Conservation (phyloP, 2,113 vertebrate genomes). For the Pantherophis guttatus region DNA sequence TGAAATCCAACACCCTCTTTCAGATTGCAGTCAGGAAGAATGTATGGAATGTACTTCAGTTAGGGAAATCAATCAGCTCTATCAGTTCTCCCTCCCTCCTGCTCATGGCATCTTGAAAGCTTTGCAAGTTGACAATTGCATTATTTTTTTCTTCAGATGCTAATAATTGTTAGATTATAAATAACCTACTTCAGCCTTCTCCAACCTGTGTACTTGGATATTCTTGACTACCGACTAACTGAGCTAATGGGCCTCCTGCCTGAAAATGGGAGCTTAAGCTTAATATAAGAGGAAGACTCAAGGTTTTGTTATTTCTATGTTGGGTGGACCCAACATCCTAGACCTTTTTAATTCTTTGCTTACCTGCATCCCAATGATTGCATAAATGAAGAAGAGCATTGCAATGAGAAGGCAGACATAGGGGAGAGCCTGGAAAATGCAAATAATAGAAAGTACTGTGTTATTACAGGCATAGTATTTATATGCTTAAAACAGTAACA, state of each 20-base stretch:
- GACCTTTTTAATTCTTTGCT: slow-evolving; percentile 33
- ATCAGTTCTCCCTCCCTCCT: too few species aligned
- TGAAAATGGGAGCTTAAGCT: neutral
- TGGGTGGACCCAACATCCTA: neutral
- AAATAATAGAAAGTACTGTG: slow-evolving; percentile 25
- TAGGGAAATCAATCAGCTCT: too few species aligned
- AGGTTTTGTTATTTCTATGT: neutral
- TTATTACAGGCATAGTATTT: slow-evolving; percentile 8
- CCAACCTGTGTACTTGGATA: neutral
- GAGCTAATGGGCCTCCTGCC: neutral
- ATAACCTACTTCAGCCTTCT: neutral
- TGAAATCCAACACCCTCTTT: too few species aligned
- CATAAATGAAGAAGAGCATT: slow-evolving; percentile 99
- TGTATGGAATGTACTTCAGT: too few species aligned
- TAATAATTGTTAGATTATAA: neutral
- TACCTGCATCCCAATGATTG: slow-evolving; percentile 99
- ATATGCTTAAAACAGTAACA: neutral
- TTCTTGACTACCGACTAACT: neutral
- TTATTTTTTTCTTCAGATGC: neutral
- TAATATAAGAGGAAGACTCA: neutral
- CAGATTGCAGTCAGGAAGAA: too few species aligned
- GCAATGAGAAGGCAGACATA: slow-evolving; percentile 98
- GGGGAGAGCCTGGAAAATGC: slow-evolving; percentile 83
- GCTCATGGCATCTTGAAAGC: too few species aligned
- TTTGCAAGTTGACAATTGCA: neutral